Conservation (phyloP, 2,888 invertebrate species). For the Phalera bucephala region DNA sequence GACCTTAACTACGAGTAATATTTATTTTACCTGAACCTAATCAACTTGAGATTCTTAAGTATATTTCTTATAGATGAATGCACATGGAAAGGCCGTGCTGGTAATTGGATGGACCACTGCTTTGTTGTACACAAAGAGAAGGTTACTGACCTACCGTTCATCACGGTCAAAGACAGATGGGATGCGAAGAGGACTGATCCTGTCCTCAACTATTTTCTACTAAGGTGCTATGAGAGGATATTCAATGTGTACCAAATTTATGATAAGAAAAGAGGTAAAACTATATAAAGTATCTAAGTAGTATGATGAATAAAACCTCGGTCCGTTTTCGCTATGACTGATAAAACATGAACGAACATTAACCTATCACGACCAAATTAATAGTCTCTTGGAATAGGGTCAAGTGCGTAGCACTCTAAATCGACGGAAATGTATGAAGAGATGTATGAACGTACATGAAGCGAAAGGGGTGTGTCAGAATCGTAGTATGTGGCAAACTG, state of each 20-base stretch:
- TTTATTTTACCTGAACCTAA: too few relatives aligned
- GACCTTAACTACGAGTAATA: too few relatives aligned
- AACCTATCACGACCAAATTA: too few relatives aligned
- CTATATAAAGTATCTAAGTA: not conserved
- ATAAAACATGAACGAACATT: too few relatives aligned
- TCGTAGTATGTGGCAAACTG: too few relatives aligned
- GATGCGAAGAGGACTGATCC: conserved; percentile 72
- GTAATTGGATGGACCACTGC: conserved; percentile 85
- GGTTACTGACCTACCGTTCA: conserved; percentile 77
- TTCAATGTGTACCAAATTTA: conserved; percentile 81
- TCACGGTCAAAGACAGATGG: conserved; percentile 75
- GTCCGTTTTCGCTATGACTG: too few relatives aligned
- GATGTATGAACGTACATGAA: too few relatives aligned
- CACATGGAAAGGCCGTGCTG: conserved; percentile 82
- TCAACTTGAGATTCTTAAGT: too few relatives aligned
- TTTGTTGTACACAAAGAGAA: conserved; percentile 75
- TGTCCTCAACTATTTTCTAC: conserved; percentile 72
- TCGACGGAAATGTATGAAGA: too few relatives aligned
- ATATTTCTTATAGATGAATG: conserved; percentile 80
- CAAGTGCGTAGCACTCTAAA: too few relatives aligned
- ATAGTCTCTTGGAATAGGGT: too few relatives aligned
- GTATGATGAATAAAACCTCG: not conserved
- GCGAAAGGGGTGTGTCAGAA: too few relatives aligned
- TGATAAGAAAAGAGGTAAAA: conserved; percentile 73
- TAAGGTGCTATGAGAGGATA: conserved; percentile 71